phyloP scores from a whole-genome alignment of 2,888 invertebrate species.

The Eucera pruinosa region DNA sequence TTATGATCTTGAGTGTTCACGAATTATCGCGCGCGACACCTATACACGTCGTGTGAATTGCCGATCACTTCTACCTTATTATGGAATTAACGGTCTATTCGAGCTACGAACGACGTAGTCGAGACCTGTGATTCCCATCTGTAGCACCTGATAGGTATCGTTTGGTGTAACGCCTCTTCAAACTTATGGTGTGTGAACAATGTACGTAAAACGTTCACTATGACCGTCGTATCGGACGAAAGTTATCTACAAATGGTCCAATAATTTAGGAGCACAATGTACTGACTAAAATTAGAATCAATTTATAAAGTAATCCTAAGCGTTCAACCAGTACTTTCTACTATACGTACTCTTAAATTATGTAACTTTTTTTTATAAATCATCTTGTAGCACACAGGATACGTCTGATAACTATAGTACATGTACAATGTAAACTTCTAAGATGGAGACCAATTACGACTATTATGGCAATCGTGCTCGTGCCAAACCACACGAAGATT shows the following conservation, averaged over 20 bases:
- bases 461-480: neutral
- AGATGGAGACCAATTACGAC: conserved; percentile 16
- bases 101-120: conserved; percentile 27
- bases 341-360: too few species aligned
- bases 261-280: too few species aligned
- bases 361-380: too few species aligned
- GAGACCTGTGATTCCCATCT: conserved; percentile 32
- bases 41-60: conserved; percentile 53
- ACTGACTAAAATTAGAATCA: too few species aligned
- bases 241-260: too few species aligned
- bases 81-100: conserved; percentile 46
- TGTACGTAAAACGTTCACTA: neutral
- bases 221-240: too few species aligned
- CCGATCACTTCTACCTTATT: conserved; percentile 56
- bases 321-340: too few species aligned
- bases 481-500: conserved; percentile 50
- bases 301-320: too few species aligned
- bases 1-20: conserved; percentile 52
- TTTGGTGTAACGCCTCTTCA: conserved; percentile 28
- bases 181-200: conserved; percentile 40
- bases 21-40: conserved; percentile 54
- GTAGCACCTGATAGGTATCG: conserved; percentile 38
- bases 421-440: too few species aligned
- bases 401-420: too few species aligned
- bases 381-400: too few species aligned